Percentiles rank a stretch among this genome's conserved stretches.
These are phyloP conservation scores for Microdon myrmicae DNA, from an alignment of 2,888 invertebrate genomes.

Conservation along the genomic window DNA sequence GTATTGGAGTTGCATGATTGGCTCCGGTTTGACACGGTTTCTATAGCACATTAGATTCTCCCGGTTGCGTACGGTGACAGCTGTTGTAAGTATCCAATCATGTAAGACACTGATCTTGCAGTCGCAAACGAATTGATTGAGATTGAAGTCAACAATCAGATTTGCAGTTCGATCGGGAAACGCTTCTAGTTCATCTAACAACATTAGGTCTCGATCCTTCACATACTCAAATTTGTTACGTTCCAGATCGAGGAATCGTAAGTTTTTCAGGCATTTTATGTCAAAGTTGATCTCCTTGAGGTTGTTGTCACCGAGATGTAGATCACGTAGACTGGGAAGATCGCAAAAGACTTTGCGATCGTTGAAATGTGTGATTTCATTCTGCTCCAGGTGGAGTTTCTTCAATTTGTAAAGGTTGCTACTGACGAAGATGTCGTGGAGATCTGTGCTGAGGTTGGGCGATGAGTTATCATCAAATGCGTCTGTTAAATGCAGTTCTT, in stretches of 20 bases:
- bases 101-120: constrained; percentile 72
- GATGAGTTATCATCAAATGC: constrained; percentile 77
- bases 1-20: constrained; percentile 60
- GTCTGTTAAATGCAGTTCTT: constrained; percentile 77
- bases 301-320: constrained; percentile 76
- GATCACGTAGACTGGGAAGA: constrained; percentile 73
- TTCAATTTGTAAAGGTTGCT: constrained; percentile 74
- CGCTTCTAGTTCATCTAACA: constrained; percentile 70
- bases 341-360: constrained; percentile 77
- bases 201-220: constrained; percentile 69
- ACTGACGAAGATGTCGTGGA: constrained; percentile 78
- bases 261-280: constrained; percentile 73
- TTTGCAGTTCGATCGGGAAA: constrained; percentile 63
- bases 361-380: constrained; percentile 75
- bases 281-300: constrained; percentile 74
- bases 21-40: constrained; percentile 58
- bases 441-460: constrained; percentile 72
- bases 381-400: constrained; percentile 80
- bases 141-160: constrained; percentile 72
- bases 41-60: constrained; percentile 70
- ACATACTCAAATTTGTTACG: constrained; percentile 74
- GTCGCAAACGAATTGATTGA: constrained; percentile 78
- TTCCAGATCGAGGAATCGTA: constrained; percentile 76
- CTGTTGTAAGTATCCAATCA: constrained; percentile 73
- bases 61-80: constrained; percentile 71